These are phyloP conservation scores for Drosophila hawaiiensis DNA, from an alignment of 2,888 invertebrate genomes.

Conservation along the genomic window DNA sequence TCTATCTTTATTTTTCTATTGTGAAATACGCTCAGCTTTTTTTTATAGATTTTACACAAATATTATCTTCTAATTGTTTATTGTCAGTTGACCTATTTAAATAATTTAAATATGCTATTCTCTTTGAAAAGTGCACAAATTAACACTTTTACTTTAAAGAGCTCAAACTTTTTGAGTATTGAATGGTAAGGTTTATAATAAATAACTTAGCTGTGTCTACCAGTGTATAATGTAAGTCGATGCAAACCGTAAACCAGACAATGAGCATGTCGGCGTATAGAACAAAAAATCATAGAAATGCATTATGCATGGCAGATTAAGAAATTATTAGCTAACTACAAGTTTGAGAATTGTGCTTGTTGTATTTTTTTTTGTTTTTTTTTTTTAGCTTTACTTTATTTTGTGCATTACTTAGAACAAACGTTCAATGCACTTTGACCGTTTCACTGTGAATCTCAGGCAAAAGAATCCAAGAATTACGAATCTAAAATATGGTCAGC, in stretches of 20 bases:
- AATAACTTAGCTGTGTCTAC: neutral
- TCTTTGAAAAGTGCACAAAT: too few species aligned
- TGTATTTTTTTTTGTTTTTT: neutral
- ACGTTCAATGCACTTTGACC: constrained; percentile 61
- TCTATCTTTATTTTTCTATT: neutral
- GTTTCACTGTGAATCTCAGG: constrained; percentile 18
- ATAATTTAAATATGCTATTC: neutral
- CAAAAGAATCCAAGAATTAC: constrained; percentile 7
- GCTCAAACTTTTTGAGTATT: neutral
- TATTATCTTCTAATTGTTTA: neutral
- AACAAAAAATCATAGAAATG: constrained; percentile 69
- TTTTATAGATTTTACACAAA: neutral
- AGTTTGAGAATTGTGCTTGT: constrained; percentile 26
- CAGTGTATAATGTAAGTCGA: constrained; percentile 13
- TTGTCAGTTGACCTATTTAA: neutral
- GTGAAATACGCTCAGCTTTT: neutral
- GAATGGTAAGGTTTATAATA: neutral
- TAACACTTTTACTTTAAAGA: accelerated
- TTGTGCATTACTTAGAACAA: constrained; percentile 17
- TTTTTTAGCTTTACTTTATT: neutral
- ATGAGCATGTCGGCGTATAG: constrained; percentile 48
- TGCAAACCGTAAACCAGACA: constrained; percentile 36
- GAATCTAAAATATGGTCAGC: constrained; percentile 49
- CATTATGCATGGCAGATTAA: constrained; percentile 76
- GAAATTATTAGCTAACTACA: constrained; percentile 72